Conservation (phyloP, 2,797 vertebrate species). For the Thaleichthys pacificus region DNA sequence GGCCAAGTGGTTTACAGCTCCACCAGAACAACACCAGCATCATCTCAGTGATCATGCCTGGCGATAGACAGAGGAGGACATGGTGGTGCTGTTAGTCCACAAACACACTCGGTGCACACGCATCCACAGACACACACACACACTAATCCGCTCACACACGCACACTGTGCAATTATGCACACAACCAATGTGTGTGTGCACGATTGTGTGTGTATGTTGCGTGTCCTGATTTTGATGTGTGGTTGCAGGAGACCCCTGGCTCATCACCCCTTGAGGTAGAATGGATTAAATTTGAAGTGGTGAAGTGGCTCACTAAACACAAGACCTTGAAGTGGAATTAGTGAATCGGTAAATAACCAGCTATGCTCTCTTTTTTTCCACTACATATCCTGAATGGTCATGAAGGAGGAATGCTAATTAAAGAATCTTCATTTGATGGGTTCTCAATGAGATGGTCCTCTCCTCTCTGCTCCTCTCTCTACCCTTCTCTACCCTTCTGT, state of each 20-base stretch:
- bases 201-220: background rate
- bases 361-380: background rate
- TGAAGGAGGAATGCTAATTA: slow-evolving; percentile 42
- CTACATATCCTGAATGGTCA: slow-evolving; percentile 13
- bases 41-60: background rate
- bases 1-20: background rate
- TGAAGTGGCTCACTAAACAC: background rate
- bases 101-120: background rate
- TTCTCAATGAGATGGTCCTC: background rate
- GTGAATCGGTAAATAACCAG: slow-evolving; percentile 8
- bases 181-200: background rate
- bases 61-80: no score
- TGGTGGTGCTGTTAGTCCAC: background rate
- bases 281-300: slow-evolving; percentile 55
- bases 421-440: background rate
- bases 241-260: slow-evolving; percentile 13
- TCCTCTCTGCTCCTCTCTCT: background rate
- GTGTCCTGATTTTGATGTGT: slow-evolving; percentile 10
- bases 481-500: background rate
- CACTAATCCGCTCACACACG: background rate
- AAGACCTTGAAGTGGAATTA: background rate
- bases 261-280: slow-evolving; percentile 34
- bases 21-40: slow-evolving; percentile 9
- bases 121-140: background rate
- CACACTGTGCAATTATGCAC: background rate